Evolutionary conservation across 2,113 vertebrate genomes (phyloP), one percentile per base, ranked within the genome.

Genomic region (Onychostoma macrolepis): DNA sequence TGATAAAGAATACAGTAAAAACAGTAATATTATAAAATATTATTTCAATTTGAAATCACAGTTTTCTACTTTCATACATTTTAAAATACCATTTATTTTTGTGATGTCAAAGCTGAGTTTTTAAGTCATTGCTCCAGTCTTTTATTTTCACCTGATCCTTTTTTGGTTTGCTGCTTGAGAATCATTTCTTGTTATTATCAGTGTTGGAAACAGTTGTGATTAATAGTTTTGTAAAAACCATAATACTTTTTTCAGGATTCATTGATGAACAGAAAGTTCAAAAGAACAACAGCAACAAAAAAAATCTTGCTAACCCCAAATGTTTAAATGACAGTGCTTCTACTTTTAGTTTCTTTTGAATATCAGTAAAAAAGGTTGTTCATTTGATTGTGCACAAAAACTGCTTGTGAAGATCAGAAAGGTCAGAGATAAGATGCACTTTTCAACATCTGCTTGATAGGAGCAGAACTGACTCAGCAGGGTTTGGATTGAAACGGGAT

Each of bases 381-480:
- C 0, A 9, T 21, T 78, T 67, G 1, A 82, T 21, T 28, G 41
- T 43, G 36, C 13, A 43, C 24, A 21, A 45, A 43, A 71, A n/a
- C 19, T 24, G 45, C 48, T 38, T 75, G 43, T 50, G 48, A 84
- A 75, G 24, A 58, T 74, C 33, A 75, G 48, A 83, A n/a, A 83
- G 28, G 81, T 53, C 6, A 15, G 10, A 53, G 81, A 83, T 50
- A 71, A 71, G 19, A 69, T 71, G 45, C 28, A 21, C 17, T 50
- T 83, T 65, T 83, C 65, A 50, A 53, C 65, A 71, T 45, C 80
- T 8, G 65, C 43, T 53, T 71, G 30, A 83, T 53, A 13, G 65
- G 28, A 71, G 65, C 65, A 50, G 63, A 71, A 8, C 81, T 71
- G 65, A 71, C 63, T 36, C 81, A 36, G 81, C 80, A 82, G 80